Base-by-base conservation (phyloP, 2,113 vertebrate genomes). In the Plestiodon gilberti region DNA sequence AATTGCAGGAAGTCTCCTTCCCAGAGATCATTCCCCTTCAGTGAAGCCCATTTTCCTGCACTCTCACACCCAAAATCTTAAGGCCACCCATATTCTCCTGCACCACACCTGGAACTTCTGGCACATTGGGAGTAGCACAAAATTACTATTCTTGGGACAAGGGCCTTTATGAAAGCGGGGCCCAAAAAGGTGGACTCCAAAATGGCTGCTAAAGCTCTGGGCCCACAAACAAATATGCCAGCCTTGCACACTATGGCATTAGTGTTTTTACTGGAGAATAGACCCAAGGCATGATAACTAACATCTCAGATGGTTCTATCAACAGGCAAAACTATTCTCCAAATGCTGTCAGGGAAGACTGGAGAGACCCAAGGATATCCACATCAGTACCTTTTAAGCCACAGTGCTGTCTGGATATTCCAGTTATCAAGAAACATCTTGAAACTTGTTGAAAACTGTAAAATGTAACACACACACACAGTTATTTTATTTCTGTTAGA, bases 401-500 rank as follows among this genome's bases (percentile, higher is more conserved):
- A 99, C 83, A 98, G 98, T 70, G 98, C 97, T 93, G 99, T 99
- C 93, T 99, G 99, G 91, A 99, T 99, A 94, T 99, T 99, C 99
- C 99, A 99, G 83, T 99, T 99, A 96, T 99, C 99, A 64, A 99
- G 96, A 96, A 99, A 99, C 96, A 98, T 97, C 97, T 99, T 99
- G 95, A 99, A 99, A 96, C 98, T 99, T 89, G 98, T 99, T 78
- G 99, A 98, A 93, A 98, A 97, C 99, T 99, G 96, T 75, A 95
- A 96, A 86, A 59, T 48, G 8, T 62, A 91, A 82, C 65, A 81
- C 89, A 82, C 65, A 81, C 89, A 88, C 0, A 80, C 90, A 71
- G 43, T 90, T 89, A 88, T 67, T 91, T 52, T 55, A 78, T 78
- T 64, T 81, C 43, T 55, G 38, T 48, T 76, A 64, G 43, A n/a